These are phyloP conservation scores for Anticlea derivata DNA, from an alignment of 2,888 invertebrate genomes.

Conservation along the genomic window DNA sequence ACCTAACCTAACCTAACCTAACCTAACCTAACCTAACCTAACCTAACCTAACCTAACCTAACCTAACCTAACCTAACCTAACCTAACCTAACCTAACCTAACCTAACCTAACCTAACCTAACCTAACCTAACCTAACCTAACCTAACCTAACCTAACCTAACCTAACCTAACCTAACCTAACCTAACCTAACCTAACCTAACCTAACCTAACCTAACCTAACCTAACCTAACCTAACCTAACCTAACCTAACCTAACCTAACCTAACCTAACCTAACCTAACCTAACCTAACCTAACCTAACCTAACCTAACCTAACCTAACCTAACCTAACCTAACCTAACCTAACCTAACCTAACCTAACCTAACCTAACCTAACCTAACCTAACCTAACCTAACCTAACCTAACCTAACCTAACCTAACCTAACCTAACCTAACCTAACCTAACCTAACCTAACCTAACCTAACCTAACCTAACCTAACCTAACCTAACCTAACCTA, in stretches of 20 bases:
- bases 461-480: constrained; percentile 24
- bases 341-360: constrained; percentile 37
- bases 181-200: constrained; percentile 24
- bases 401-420: constrained; percentile 19
- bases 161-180: constrained; percentile 27
- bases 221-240: constrained; percentile 19
- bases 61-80: constrained; percentile 28
- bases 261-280: constrained; percentile 28
- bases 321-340: constrained; percentile 41
- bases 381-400: constrained; percentile 31
- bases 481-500: constrained; percentile 26
- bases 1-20: constrained; percentile 28
- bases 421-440: constrained; percentile 15
- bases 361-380: constrained; percentile 27
- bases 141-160: constrained; percentile 25
- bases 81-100: constrained; percentile 29
- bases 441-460: constrained; percentile 16
- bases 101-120: constrained; percentile 29
- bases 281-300: constrained; percentile 31
- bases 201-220: constrained; percentile 24
- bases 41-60: constrained; percentile 25
- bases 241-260: constrained; percentile 21
- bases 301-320: constrained; percentile 40
- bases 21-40: constrained; percentile 28
- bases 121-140: constrained; percentile 24